phyloP scores from a whole-genome alignment of 1,140 invertebrate species.

The Tribolium castaneum region DNA sequence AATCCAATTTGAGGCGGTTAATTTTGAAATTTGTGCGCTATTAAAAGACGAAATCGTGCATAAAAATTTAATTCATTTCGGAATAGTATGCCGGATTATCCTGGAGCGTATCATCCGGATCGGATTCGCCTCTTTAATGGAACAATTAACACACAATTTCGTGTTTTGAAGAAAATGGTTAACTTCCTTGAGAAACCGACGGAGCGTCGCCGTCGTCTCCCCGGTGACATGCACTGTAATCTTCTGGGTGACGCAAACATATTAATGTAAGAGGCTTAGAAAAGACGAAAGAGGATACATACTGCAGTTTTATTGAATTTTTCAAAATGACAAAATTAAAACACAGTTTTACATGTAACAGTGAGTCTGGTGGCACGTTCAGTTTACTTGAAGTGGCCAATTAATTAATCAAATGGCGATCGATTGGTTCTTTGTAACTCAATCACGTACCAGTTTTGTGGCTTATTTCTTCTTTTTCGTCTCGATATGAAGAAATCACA shows the following conservation, averaged over 20 bases:
- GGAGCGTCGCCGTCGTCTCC: too few relatives aligned
- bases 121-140: constrained; percentile 8
- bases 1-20: constrained; percentile 10
- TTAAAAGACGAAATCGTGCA: constrained; percentile 18
- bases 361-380: background rate
- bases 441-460: background rate
- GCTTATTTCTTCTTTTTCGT: background rate
- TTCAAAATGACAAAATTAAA: background rate
- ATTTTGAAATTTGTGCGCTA: constrained; percentile 11
- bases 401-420: background rate
- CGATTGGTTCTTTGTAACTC: background rate
- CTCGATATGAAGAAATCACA: constrained; percentile 19
- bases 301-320: background rate
- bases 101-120: background rate
- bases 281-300: constrained; percentile 1
- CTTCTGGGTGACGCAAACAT: constrained; percentile 4
- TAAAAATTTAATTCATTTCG: constrained; percentile 22
- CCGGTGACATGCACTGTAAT: background rate
- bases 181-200: background rate
- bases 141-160: background rate
- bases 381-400: too few relatives aligned
- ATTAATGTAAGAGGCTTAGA: constrained; percentile 18
- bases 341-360: background rate
- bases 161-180: background rate
- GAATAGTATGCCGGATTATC: background rate